Evolutionary conservation across 2,888 invertebrate species (phyloP), one percentile per base, ranked within the genome.

Genomic region (Cryptops parisi): DNA sequence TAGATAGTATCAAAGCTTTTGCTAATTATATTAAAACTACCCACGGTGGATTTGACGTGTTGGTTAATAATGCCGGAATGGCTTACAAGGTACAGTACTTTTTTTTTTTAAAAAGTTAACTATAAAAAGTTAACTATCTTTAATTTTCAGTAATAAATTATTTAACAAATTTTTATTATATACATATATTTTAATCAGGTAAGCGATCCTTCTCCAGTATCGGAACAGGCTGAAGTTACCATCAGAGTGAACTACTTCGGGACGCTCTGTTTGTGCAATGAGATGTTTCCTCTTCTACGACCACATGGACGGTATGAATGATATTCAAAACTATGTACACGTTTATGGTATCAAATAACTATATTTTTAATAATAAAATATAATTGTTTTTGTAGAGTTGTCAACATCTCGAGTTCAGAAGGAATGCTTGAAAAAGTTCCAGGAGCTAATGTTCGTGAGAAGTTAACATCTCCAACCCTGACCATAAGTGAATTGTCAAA

Each of bases 1-100:
- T 68, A 38, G 65, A 68, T 2, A 82, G 82, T 60, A 68, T 84
- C 4, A 67, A 74, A 48, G 65, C 58, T 3, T 78, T 84, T 57
- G 71, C 72, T 9, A 74, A 79, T 59, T 76, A 75, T 60, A 64
- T 85, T 1, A 71, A 76, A 60, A 66, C 70, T 19, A 75, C 74
- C 24, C 74, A 84, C 62, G 80, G 76, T 1, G 81, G 82, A 0
- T 68, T 85, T 2, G 83, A 85, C 68, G 64, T 84, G 47, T 70
- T 85, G 41, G 74, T 85, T 0, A 85, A 85, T 63, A 85, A 85
- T 67, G 84, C 84, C 5, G 84, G 78, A 0, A 81, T 82, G 52
- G 80, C 81, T 1, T 83, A 77, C 62, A 79, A 78, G 64, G 71
- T 70, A 52, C 6, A 39, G 3, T 12, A 21, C 1, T n/a, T 19